These are phyloP conservation scores for Cardiocondyla obscurior DNA, from an alignment of 1,140 invertebrate species.

Conservation along the genomic window DNA sequence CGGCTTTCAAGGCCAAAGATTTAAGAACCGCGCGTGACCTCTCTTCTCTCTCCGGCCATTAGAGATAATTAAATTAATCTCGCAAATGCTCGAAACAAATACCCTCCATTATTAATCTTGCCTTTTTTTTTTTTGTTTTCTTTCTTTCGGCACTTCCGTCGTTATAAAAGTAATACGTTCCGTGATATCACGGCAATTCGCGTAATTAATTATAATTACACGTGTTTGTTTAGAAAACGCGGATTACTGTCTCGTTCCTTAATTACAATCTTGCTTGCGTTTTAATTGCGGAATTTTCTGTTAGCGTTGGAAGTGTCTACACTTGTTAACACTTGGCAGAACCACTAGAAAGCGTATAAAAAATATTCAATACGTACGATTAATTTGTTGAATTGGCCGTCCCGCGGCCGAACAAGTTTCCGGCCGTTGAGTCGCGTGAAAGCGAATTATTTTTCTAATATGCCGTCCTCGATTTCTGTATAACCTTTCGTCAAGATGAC, in stretches of 20 bases:
- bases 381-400: conserved; percentile 47
- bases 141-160: background rate
- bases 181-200: background rate
- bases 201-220: conserved; percentile 8
- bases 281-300: conserved; percentile 34
- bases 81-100: background rate
- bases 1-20: conserved; percentile 2
- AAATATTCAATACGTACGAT: conserved; percentile 48
- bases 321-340: conserved; percentile 24
- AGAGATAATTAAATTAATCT: background rate
- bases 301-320: background rate
- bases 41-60: background rate
- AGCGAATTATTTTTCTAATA: conserved; percentile 62
- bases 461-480: conserved; percentile 41
- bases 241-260: background rate
- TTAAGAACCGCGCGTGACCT: background rate
- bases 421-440: conserved; percentile 35
- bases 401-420: conserved; percentile 37
- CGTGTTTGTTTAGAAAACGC: background rate
- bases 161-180: background rate
- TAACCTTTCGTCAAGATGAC: conserved; percentile 14
- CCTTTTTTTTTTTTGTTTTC: background rate
- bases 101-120: too few relatives aligned
- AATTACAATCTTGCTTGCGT: conserved; percentile 4
- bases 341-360: conserved; percentile 52